Base-by-base conservation (phyloP, 2,888 invertebrate species). In the Megaustenia siamemsis region DNA sequence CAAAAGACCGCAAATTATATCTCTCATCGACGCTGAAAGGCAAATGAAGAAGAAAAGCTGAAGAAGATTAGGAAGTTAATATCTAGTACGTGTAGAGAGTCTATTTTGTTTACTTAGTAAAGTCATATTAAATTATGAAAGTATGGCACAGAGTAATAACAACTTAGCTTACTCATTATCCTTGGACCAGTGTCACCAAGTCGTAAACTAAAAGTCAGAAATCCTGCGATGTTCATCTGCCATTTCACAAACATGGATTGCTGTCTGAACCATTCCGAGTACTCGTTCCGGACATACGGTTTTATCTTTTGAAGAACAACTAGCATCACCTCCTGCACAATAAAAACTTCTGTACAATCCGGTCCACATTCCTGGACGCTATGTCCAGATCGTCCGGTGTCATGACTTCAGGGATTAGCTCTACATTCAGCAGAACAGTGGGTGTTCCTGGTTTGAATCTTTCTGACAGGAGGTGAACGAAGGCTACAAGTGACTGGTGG, bases 361-460 rank as follows among this genome's bases (percentile, higher is more conserved):
- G 38, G 38, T 24, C 56, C 3, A 56, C 28, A 24, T 77, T 60
- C 18, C 77, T 53, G 1, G n/a, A 40, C 15, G 18, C 18, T 18
- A 66, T 38, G 32, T 63, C 79, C 10, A 35, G 0, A 18, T 68
- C 79, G 32, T 66, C 45, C 1, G 35, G 24, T 45, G 66, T 28
- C 79, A 63, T 49, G 32, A 43, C 40, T 53, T 38, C 35, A n/a
- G 73, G 21, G 49, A 60, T 38, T 0, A 43, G 35, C 66, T 45
- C 35, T 40, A 73, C 43, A 28, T 49, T 56, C 56, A 73, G 71
- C 40, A 45, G 12, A n/a, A 49, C 10, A 4, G 38, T 38, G 4
- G 45, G 49, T 32, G 49, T 28, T 71, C 49, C 71, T 10, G 8
- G 38, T 28, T 38, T 82, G 18, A 71, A 12, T 82, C 73, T 82